Evolutionary conservation across 1,140 invertebrate species (phyloP).

Genomic region (Nautilus pompilius): DNA sequence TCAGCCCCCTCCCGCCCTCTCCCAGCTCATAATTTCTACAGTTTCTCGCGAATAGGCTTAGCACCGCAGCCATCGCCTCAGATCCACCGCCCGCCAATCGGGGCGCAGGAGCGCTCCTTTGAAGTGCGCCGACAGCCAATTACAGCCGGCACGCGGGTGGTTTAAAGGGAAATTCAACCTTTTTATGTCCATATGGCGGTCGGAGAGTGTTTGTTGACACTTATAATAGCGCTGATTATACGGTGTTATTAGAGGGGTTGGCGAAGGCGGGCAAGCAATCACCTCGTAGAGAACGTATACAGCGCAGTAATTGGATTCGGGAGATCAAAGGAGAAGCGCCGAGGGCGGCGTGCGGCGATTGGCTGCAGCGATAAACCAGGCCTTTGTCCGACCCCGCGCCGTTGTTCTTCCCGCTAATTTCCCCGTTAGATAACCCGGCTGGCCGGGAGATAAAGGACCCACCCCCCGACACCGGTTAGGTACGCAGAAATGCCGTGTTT

Average conservation of each 20-base stretch:
- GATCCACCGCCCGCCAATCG: conserved; percentile 35
- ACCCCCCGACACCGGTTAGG: no score
- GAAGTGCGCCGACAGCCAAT: conserved; percentile 37
- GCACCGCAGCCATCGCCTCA: conserved; percentile 15
- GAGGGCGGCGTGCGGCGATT: conserved; percentile 15
- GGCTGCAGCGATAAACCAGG: no score
- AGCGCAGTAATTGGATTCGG: conserved; percentile 37
- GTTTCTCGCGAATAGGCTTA: no score
- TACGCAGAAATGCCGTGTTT: no score
- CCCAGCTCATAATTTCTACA: no score
- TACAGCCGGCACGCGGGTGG: conserved; percentile 29
- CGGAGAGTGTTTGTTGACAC: conserved; percentile 32
- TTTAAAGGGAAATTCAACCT: conserved; percentile 40
- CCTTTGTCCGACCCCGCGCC: no score
- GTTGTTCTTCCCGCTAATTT: no score
- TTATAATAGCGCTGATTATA: conserved; percentile 36
- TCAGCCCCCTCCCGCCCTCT: no score
- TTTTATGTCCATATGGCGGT: conserved; percentile 33
- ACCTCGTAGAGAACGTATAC: conserved; percentile 31
- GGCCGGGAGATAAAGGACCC: no score
- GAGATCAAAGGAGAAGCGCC: conserved; percentile 23
- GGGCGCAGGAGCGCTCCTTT: conserved; percentile 20
- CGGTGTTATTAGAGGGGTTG: conserved; percentile 32
- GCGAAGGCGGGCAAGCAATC: conserved; percentile 34
- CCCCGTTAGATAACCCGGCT: no score